phyloP scores from a whole-genome alignment of 2,888 invertebrate genomes.

The Dasypogon diadema region DNA sequence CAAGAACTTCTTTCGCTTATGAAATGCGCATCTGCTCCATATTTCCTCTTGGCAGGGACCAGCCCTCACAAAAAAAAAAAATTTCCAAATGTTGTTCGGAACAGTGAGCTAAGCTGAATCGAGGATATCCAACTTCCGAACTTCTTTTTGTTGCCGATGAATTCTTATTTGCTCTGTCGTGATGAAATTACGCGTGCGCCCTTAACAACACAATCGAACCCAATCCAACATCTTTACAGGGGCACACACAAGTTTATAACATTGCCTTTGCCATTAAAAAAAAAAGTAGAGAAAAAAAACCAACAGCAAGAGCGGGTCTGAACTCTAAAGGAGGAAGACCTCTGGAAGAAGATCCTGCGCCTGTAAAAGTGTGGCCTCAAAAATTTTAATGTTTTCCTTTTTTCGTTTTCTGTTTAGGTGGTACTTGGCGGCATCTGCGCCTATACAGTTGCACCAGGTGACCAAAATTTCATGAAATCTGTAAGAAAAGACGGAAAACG shows the following conservation, averaged over 20 bases:
- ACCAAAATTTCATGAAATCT: neutral
- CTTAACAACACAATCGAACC: conserved; percentile 36
- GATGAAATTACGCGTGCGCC: conserved; percentile 33
- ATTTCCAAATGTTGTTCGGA: neutral
- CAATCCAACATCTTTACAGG: no score
- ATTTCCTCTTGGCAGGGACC: conserved; percentile 20
- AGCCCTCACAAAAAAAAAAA: conserved; percentile 24
- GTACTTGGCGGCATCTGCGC: conserved; percentile 37
- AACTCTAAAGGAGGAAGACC: conserved; percentile 11
- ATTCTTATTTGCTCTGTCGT: conserved; percentile 38
- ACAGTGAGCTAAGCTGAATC: no score
- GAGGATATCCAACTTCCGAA: conserved; percentile 44
- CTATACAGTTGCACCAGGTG: conserved; percentile 21
- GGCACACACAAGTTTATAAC: no score
- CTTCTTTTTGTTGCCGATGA: conserved; percentile 16
- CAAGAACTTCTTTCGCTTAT: conserved; percentile 27
- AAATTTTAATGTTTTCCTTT: conserved; percentile 4
- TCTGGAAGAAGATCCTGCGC: conserved; percentile 29
- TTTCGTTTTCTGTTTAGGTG: conserved; percentile 15
- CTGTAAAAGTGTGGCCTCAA: conserved; percentile 4
- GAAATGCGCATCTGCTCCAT: conserved; percentile 46
- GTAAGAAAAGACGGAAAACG: neutral
- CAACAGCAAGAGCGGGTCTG: conserved; percentile 13
- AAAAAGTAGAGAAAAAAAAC: conserved; percentile 7
- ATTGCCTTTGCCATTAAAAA: neutral